phyloP scores from a whole-genome alignment of 2,113 vertebrate species.

The Camarhynchus parvulus region DNA sequence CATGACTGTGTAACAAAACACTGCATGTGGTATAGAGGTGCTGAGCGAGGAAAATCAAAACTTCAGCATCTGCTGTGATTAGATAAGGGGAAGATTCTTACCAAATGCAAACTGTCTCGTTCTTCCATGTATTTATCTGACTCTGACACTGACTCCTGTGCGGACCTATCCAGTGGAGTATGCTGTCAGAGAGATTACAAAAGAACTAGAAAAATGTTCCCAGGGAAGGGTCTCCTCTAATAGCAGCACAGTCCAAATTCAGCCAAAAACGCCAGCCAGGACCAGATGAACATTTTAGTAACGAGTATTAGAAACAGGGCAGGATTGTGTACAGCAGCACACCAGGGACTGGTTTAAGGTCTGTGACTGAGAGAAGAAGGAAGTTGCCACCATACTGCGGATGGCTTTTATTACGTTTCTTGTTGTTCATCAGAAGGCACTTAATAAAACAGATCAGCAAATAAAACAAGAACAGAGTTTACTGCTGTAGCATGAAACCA shows the following conservation, averaged over 20 bases:
- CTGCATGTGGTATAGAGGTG: not conserved
- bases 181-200: not conserved
- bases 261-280: not conserved
- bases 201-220: not conserved
- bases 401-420: not conserved
- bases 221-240: not conserved
- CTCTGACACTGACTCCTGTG: not conserved
- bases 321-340: not conserved
- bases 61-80: not conserved
- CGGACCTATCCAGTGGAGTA: not conserved
- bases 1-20: not conserved
- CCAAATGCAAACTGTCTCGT: not conserved
- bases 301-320: not conserved
- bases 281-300: not conserved
- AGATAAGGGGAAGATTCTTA: not conserved
- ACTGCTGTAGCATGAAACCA: not conserved
- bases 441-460: conserved; percentile 35
- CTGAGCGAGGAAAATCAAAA: not conserved
- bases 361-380: not conserved
- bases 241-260: not conserved
- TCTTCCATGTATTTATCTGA: not conserved
- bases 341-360: not conserved
- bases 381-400: not conserved
- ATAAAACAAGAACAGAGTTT: not conserved
- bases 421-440: not conserved